Evolutionary conservation across 1,140 invertebrate genomes (phyloP).

Genomic region (Brachionus angularis): DNA sequence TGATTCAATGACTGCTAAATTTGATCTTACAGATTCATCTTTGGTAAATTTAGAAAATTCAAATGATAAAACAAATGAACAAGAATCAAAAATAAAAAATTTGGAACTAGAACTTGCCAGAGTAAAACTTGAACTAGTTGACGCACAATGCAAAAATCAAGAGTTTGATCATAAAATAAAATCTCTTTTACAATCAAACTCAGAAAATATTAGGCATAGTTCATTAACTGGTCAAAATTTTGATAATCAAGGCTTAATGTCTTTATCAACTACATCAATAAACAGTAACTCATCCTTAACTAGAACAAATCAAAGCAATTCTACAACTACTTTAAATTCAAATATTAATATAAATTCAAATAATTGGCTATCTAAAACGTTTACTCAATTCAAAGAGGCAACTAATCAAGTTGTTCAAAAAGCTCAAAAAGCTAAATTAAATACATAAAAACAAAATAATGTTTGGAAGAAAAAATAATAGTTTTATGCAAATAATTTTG

Average conservation of each 20-base stretch:
- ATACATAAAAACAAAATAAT: too few species aligned
- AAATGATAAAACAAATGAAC: not conserved
- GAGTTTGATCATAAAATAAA: conserved; percentile 35
- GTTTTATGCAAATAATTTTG: not conserved
- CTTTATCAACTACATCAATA: conserved; percentile 5
- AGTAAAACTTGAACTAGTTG: conserved; percentile 18
- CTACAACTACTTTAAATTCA: not conserved
- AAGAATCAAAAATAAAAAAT: conserved; percentile 22
- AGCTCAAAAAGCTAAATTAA: conserved; percentile 16
- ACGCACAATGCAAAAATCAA: conserved; percentile 41
- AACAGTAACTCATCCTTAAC: not conserved
- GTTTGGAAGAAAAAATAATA: too few species aligned
- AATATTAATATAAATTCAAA: not conserved
- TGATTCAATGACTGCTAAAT: not conserved
- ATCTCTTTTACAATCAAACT: not conserved
- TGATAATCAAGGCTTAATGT: conserved; percentile 13
- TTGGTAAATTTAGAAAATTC: not conserved
- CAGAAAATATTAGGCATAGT: not conserved
- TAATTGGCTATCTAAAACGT: conserved; percentile 36
- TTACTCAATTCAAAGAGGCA: conserved; percentile 35
- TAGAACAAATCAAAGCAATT: not conserved
- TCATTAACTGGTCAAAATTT: not conserved
- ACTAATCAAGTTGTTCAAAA: conserved; percentile 43
- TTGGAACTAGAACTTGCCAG: conserved; percentile 40
- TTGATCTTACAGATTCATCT: conserved; percentile 3